Evolutionary conservation across 1,140 invertebrate species (phyloP).

Genomic region (Rhizoglyphus robini): DNA sequence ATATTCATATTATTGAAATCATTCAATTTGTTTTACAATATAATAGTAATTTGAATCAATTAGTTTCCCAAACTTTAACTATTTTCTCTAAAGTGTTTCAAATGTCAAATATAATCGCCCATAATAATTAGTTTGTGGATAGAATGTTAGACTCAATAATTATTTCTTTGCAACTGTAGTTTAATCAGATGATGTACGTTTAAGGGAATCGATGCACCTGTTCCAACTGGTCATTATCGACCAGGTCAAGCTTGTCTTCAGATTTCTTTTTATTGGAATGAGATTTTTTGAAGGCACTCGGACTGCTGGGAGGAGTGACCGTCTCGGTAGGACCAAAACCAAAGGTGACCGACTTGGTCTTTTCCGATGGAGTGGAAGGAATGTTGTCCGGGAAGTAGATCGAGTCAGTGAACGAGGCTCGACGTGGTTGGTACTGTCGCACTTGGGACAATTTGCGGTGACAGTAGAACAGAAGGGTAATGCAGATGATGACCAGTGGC

Average conservation of each 20-base stretch:
- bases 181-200: not conserved
- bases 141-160: too few relatives aligned
- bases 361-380: not conserved
- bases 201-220: not conserved
- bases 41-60: too few relatives aligned
- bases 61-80: not conserved
- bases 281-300: not conserved
- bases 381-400: not conserved
- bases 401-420: not conserved
- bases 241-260: not conserved
- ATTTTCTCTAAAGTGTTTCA: not conserved
- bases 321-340: not conserved
- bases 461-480: not conserved
- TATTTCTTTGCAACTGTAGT: not conserved
- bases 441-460: not conserved
- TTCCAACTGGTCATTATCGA: constrained; percentile 2
- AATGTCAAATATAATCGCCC: too few relatives aligned
- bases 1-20: too few relatives aligned
- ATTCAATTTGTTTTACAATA: too few relatives aligned
- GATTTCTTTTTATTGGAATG: not conserved
- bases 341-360: not conserved
- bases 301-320: not conserved
- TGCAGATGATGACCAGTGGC: not conserved
- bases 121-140: too few relatives aligned
- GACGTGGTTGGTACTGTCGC: not conserved